phyloP scores from a whole-genome alignment of 2,888 invertebrate genomes.

The Xanthorhoe spadicearia region DNA sequence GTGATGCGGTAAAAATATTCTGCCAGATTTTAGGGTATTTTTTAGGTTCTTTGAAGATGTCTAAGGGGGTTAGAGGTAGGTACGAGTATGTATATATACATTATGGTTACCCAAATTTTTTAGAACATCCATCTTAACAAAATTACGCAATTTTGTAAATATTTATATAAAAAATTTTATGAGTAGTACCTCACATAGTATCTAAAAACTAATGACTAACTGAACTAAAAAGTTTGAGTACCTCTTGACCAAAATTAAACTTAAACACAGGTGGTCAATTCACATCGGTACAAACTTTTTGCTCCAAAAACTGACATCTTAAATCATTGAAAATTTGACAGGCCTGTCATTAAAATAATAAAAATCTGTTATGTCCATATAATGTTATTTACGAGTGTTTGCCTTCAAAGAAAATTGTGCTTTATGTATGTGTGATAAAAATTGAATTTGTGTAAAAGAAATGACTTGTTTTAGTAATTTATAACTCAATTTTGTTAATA shows the following conservation, averaged over 20 bases:
- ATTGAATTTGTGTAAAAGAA: neutral
- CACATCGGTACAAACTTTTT: conserved; percentile 33
- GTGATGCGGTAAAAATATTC: too few relatives aligned
- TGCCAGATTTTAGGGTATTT: too few relatives aligned
- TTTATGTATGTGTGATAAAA: conserved; percentile 12
- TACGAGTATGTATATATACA: too few relatives aligned
- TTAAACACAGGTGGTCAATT: conserved; percentile 45
- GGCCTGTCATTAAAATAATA: conserved; percentile 52
- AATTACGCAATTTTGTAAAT: too few relatives aligned
- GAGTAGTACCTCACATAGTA: too few relatives aligned
- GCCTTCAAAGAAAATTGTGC: conserved; percentile 15
- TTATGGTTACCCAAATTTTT: too few relatives aligned
- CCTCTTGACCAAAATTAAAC: conserved; percentile 33
- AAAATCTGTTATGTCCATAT: conserved; percentile 42
- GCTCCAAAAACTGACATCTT: conserved; percentile 44
- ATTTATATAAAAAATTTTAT: too few relatives aligned
- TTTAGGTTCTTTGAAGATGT: too few relatives aligned
- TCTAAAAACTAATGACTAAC: too few relatives aligned
- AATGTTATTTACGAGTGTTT: conserved; percentile 42
- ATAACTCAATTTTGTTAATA: conserved; percentile 41
- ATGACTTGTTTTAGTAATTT: conserved; percentile 34
- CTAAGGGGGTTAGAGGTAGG: too few relatives aligned
- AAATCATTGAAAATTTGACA: conserved; percentile 46
- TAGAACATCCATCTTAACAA: too few relatives aligned
- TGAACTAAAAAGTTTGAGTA: conserved; percentile 38